These are phyloP conservation scores for Bungarus multicinctus DNA, from an alignment of 2,113 vertebrate genomes.

Conservation along the genomic window DNA sequence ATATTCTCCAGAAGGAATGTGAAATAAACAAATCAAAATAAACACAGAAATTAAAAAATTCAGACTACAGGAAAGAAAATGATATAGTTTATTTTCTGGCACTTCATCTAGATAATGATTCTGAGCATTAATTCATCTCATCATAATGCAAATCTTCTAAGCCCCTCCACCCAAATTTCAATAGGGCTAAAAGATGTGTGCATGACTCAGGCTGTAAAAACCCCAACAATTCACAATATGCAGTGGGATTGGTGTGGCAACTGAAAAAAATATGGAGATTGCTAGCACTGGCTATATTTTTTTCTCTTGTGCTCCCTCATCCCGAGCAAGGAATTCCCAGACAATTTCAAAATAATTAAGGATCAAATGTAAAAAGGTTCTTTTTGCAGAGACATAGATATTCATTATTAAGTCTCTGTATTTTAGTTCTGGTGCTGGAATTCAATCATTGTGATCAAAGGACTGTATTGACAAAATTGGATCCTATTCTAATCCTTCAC, in stretches of 20 bases:
- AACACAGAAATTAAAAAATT: conserved; percentile 35
- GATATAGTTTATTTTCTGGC: conserved; percentile 65
- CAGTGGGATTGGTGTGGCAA: conserved; percentile 44
- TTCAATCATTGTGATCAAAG: conserved; percentile 57
- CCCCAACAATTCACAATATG: conserved; percentile 45
- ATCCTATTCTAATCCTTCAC: conserved; percentile 50
- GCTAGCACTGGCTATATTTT: neutral
- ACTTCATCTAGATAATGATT: conserved; percentile 66
- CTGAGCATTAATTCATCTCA: conserved; percentile 65
- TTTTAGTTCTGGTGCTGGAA: conserved; percentile 57
- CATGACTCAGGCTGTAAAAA: conserved; percentile 68
- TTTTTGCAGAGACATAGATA: conserved; percentile 57
- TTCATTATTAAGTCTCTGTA: conserved; percentile 62
- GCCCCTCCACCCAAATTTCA: conserved; percentile 70
- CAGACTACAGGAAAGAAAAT: conserved; percentile 31
- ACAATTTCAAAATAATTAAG: conserved; percentile 68
- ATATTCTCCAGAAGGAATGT: neutral
- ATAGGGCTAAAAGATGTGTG: conserved; percentile 73
- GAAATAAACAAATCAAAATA: conserved; percentile 2
- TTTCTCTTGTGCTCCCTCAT: conserved; percentile 19
- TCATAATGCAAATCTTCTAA: conserved; percentile 65
- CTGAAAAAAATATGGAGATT: conserved; percentile 54
- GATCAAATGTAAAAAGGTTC: conserved; percentile 63
- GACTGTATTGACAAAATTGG: conserved; percentile 42
- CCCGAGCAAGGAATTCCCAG: conserved; percentile 60